Percentiles rank a stretch among this genome's conserved stretches.
These are phyloP conservation scores for Adrianichthys oophorus DNA, from an alignment of 2,797 vertebrate species.

Conservation along the genomic window DNA sequence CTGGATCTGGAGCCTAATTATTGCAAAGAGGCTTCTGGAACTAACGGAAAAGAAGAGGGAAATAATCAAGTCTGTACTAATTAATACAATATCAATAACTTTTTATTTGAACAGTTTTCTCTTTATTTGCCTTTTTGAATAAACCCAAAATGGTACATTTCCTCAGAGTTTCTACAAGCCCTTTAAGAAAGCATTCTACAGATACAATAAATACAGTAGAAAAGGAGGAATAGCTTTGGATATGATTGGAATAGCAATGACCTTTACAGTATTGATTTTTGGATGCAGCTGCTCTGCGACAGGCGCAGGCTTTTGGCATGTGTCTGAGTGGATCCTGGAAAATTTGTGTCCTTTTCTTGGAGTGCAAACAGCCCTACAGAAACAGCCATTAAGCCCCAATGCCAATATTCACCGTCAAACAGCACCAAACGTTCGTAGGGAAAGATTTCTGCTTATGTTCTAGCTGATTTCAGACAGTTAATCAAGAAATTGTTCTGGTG, in stretches of 20 bases:
- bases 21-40: constrained; percentile 56
- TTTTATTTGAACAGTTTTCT: constrained; percentile 10
- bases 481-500: neutral
- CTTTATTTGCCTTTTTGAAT: constrained; percentile 29
- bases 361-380: constrained; percentile 42
- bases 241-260: constrained; percentile 74
- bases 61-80: constrained; percentile 19
- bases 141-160: constrained; percentile 41
- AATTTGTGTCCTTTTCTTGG: constrained; percentile 46
- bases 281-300: constrained; percentile 42
- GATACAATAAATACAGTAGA: constrained; percentile 53
- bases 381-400: constrained; percentile 41
- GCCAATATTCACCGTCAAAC: constrained; percentile 15
- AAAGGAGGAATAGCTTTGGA: constrained; percentile 43
- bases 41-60: constrained; percentile 29
- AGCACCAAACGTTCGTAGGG: constrained; percentile 16
- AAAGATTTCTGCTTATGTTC: constrained; percentile 6
- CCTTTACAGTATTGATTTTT: constrained; percentile 77
- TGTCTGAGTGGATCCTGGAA: constrained; percentile 12
- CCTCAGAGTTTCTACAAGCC: constrained; percentile 33
- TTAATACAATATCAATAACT: constrained; percentile 53
- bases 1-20: constrained; percentile 54
- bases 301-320: constrained; percentile 29
- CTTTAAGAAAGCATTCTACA: constrained; percentile 41
- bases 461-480: neutral